Evolutionary conservation across 2,888 invertebrate genomes (phyloP).

Genomic region (Cryptosula pallasiana): DNA sequence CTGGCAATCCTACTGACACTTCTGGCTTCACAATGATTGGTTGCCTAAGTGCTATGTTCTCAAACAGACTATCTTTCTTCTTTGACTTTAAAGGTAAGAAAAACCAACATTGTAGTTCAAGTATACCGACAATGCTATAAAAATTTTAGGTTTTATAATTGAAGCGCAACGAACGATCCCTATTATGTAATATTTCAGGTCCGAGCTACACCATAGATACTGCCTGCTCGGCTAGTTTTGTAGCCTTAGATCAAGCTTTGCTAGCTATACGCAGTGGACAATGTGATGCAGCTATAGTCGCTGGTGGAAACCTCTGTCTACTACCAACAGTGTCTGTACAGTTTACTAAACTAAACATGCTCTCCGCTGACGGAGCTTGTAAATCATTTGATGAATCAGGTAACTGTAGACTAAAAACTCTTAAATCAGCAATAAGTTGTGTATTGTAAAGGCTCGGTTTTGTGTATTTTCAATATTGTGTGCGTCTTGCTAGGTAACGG

Average conservation of each 20-base stretch:
- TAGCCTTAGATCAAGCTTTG: constrained; percentile 73
- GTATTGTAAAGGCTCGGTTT: too few species aligned
- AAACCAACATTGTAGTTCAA: too few species aligned
- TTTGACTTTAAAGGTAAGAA: constrained; percentile 81
- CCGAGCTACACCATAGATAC: constrained; percentile 95
- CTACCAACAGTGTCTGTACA: constrained; percentile 87
- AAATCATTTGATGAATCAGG: constrained; percentile 88
- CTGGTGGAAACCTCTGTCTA: constrained; percentile 79
- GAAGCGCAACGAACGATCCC: too few species aligned
- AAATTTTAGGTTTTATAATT: too few species aligned
- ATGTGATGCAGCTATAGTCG: constrained; percentile 93
- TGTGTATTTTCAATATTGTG: too few species aligned
- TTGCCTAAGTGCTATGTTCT: constrained; percentile 83
- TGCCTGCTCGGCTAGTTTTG: constrained; percentile 90
- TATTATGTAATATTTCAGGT: constrained; percentile 58
- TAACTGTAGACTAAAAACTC: too few species aligned
- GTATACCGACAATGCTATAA: too few species aligned
- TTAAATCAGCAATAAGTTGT: too few species aligned
- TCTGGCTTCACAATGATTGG: constrained; percentile 87
- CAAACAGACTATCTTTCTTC: constrained; percentile 85
- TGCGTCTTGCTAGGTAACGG: constrained; percentile 63
- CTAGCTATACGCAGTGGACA: constrained; percentile 61
- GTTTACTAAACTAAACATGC: constrained; percentile 88
- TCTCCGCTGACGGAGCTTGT: constrained; percentile 83
- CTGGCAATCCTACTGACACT: constrained; percentile 67